phyloP scores from a whole-genome alignment of 2,888 invertebrate species.

The Monochamus alternatus region DNA sequence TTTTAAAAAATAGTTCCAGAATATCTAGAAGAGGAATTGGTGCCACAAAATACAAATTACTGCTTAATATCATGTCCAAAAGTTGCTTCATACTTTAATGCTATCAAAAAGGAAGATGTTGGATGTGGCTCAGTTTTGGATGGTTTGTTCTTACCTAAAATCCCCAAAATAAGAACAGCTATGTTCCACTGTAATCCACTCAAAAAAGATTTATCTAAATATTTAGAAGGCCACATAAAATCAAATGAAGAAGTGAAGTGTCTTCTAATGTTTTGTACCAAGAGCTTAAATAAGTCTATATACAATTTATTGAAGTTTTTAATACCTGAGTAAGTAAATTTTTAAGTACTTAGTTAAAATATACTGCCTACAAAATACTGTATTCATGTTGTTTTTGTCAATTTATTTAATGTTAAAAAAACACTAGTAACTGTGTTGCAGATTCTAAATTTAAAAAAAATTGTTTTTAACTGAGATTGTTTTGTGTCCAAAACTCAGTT shows the following conservation, averaged over 20 bases:
- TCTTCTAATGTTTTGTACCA: slow-evolving; percentile 59
- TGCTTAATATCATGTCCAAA: slow-evolving; percentile 62
- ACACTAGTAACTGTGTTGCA: too few relatives aligned
- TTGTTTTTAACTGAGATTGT: too few relatives aligned
- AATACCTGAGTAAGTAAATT: slow-evolving; percentile 56
- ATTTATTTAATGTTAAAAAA: too few relatives aligned
- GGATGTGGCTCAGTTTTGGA: slow-evolving; percentile 52
- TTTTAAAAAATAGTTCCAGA: slow-evolving; percentile 58
- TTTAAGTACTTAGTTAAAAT: too few relatives aligned
- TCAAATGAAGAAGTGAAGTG: slow-evolving; percentile 59
- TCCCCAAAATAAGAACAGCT: slow-evolving; percentile 59
- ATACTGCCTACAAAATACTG: too few relatives aligned
- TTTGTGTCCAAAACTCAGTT: too few relatives aligned
- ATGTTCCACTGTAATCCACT: slow-evolving; percentile 60
- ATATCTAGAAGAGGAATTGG: slow-evolving; percentile 60
- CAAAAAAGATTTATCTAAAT: slow-evolving; percentile 48
- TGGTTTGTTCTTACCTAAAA: slow-evolving; percentile 62
- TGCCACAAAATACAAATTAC: slow-evolving; percentile 58
- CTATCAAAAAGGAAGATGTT: slow-evolving; percentile 44
- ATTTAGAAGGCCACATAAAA: slow-evolving; percentile 49
- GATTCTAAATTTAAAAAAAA: too few relatives aligned
- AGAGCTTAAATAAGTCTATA: slow-evolving; percentile 49
- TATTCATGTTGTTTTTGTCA: too few relatives aligned
- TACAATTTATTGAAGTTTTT: slow-evolving; percentile 54
- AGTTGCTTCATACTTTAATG: slow-evolving; percentile 58